phyloP scores from a whole-genome alignment of 2,113 vertebrate species.

The Prionailurus viverrinus region DNA sequence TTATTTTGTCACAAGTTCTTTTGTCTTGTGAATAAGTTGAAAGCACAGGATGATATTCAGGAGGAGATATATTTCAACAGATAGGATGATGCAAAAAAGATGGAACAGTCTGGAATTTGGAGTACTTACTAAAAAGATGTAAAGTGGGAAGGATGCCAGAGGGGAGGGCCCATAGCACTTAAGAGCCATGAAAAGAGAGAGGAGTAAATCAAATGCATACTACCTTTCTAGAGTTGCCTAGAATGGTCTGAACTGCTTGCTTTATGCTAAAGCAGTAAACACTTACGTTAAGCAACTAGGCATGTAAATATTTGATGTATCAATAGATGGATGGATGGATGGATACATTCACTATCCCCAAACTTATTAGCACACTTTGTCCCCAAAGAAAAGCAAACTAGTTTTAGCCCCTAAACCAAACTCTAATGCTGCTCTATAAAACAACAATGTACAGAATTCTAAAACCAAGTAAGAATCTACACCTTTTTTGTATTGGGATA shows the following conservation, averaged over 20 bases:
- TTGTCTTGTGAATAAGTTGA: slow-evolving; percentile 34
- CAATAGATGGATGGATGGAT: background rate
- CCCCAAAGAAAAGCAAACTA: background rate
- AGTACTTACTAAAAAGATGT: background rate
- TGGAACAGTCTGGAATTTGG: slow-evolving; percentile 7
- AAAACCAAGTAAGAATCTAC: slow-evolving; percentile 10
- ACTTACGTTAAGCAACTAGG: background rate
- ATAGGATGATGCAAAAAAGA: background rate
- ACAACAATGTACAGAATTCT: slow-evolving; percentile 25
- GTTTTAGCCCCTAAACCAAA: slow-evolving; percentile 13
- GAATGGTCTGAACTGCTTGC: background rate
- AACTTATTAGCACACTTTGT: background rate
- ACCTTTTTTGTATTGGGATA: background rate
- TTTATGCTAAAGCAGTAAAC: background rate
- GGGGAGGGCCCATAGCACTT: background rate
- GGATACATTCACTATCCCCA: background rate
- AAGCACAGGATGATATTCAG: slow-evolving; percentile 40
- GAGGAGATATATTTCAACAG: slow-evolving; percentile 31
- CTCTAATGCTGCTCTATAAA: background rate
- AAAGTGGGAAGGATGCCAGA: background rate
- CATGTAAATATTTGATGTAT: background rate
- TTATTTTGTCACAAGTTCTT: slow-evolving; percentile 25
- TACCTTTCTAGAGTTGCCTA: background rate
- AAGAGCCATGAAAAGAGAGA: background rate
- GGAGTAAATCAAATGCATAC: background rate